Base-by-base conservation (phyloP, 2,113 vertebrate genomes). In the Cairina moschata region DNA sequence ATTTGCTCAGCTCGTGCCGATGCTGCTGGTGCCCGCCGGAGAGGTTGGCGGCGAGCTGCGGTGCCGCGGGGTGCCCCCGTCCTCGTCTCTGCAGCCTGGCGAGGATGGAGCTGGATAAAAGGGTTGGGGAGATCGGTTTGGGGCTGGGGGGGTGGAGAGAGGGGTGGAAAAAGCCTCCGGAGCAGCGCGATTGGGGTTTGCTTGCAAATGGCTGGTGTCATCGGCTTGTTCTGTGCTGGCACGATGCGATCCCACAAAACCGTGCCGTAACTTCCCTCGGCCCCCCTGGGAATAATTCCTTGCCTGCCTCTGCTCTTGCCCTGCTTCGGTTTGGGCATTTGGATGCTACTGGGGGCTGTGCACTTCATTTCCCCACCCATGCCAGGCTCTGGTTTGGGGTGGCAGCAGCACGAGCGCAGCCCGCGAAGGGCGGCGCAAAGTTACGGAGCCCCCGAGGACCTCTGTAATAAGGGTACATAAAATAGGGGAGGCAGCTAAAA, bases 151-250 rank as follows among this genome's bases (percentile, higher is more conserved):
- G 26, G 48, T 11, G 26, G 16, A 60, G 83, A 76, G 63, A 92
- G 63, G 42, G n/a, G 23, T 4, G 46, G 82, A 78, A 7, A 14
- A 6, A 46, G 2, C 36, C 62, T 68, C 42, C 0, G 11, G 87
- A 83, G 69, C 0, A 1, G 74, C 11, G 2, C 13, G 0, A 40
- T 36, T 21, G 22, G 0, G 0, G 34, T 34, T 29, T 2, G 18
- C n/a, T 65, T 1, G 1, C 22, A 17, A 32, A 3, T 1, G 18
- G 3, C 2, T 26, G 7, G n/a, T 23, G 56, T 67, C 73, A 25
- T 52, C n/a, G 3, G 32, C 40, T 17, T 76, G 31, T 48, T 60
- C 72, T 42, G 34, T 5, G 52, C 63, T 4, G 25, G 36, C 59
- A 13, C 42, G 63, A 32, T 0, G 1, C 0, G 1, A 55, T 34